These are phyloP conservation scores for Ceratoteleas bidentatus DNA, from an alignment of 1,140 invertebrate species.

Conservation along the genomic window DNA sequence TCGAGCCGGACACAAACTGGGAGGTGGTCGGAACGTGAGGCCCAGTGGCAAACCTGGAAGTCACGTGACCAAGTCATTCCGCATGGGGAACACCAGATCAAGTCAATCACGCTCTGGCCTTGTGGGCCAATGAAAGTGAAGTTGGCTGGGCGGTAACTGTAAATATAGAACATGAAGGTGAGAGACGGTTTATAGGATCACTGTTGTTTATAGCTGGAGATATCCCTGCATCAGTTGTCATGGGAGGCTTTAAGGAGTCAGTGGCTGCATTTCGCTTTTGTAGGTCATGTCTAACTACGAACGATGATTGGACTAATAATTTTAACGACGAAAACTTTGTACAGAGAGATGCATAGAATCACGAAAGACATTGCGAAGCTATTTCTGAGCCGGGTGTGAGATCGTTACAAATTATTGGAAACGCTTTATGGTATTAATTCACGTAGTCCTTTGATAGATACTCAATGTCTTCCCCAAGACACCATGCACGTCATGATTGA, in stretches of 20 bases:
- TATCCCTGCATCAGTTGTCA: constrained; percentile 10
- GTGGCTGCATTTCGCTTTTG: constrained; percentile 31
- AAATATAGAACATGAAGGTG: background rate
- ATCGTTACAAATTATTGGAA: constrained; percentile 8
- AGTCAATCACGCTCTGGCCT: too few species aligned
- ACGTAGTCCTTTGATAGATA: constrained; percentile 46
- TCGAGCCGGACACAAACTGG: too few species aligned
- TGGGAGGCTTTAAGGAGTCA: constrained; percentile 48
- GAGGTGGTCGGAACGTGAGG: too few species aligned
- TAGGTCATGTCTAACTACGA: constrained; percentile 31
- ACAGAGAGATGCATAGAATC: background rate
- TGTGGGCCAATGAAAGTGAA: too few species aligned
- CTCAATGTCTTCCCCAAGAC: constrained; percentile 59
- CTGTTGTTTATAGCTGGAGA: constrained; percentile 7
- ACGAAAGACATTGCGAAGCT: constrained; percentile 8
- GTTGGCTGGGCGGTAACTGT: too few species aligned
- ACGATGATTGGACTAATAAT: constrained; percentile 5
- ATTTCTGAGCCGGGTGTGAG: constrained; percentile 1
- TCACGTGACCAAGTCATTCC: too few species aligned
- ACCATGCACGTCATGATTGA: constrained; percentile 52
- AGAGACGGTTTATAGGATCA: constrained; percentile 16
- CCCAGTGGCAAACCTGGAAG: too few species aligned
- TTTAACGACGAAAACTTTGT: constrained; percentile 15
- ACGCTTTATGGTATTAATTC: constrained; percentile 19
- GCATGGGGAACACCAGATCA: too few species aligned